Base-by-base conservation (phyloP, 2,888 invertebrate species). In the Drosophila paramelanica region DNA sequence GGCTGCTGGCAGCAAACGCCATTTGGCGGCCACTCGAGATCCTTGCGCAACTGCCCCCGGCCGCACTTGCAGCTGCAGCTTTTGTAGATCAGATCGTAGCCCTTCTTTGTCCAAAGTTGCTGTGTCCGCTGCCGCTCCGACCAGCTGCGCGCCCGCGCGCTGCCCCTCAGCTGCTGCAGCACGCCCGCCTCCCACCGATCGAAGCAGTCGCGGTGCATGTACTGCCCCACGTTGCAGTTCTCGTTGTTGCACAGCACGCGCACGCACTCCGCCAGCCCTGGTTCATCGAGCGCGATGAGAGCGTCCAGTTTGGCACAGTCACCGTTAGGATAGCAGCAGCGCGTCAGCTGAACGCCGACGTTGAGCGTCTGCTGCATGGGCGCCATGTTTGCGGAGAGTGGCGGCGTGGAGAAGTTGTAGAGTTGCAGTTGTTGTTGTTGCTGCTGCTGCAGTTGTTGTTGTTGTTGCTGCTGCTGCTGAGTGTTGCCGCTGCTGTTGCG, bases 71-170 rank as follows among this genome's bases (percentile, higher is more conserved):
- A 99, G 42, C 96, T 96, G 93, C 98, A 99, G 7, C 97, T 98
- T 90, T 98, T 98, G 93, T 96, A 98, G 7, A 98, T 98, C 91
- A 98, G 93, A 93, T 99, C 98, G 93, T 98, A 98, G 57, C 98
- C 98, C 93, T 98, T 98, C 93, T 98, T 98, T 61, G 98, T 98
- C 99, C 99, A 99, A 66, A 99, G 93, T 93, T 98, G 98, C 93
- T 98, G 98, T 87, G 96, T 95, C 31, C 98, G 94, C 92, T 98
- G 98, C 65, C 98, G 94, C 92, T 98, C 98, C 39, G 98, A 98
- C 98, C 98, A 98, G 78, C 97, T 97, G 23, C 98, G 94, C 4
- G 98, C 98, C 38, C 98, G 93, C 52, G 98, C 98, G 93, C 97
- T 97, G 38, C 97, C 96, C 92, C 98, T 97, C 69, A 99, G 94